Base-by-base conservation (phyloP, 1,140 invertebrate genomes). In the Drosophila teissieri region DNA sequence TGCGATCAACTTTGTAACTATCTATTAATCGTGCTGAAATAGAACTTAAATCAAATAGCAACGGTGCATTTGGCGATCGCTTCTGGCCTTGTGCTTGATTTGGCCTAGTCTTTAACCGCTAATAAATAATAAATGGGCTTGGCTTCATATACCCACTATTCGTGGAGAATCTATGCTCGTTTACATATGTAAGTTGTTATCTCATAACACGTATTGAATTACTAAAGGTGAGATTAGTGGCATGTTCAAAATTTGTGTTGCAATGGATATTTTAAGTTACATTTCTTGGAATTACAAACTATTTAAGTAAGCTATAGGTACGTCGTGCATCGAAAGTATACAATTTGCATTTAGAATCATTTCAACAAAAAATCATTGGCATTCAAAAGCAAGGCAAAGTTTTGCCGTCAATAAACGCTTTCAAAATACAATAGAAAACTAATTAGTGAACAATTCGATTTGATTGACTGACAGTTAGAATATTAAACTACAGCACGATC, bases 1-100 rank as follows among this genome's bases (percentile, higher is more conserved):
- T 76, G 73, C 73, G 61, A 58, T 62, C 52, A 76, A 37, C 46
- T 67, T 67, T 42, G 73, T 58, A 52, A 19, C 61, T 57, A 75
- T 51, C 57, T 76, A 75, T 75, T 61, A 53, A 37, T 72, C 56
- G 52, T 62, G 49, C 42, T 49, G 62, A 60, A 62, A 42, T 49
- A 62, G 45, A 73, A 63, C 1, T 2, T 39, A 39, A 14, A 31
- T 31, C 27, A 14, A 37, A 73, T 36, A 31, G 51, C 69, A 27
- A 37, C 36, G 19, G 24, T 19, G 27, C 10, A 37, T 44, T 46
- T 40, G 22, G 48, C 27, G 22, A 24, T 48, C 5, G 17, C 19
- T 68, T 56, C 48, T 36, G 51, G 42, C 67, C 64, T 56, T 36
- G 44, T 36, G 44, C 64, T 27, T 8, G 36, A 12, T 34, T 24